phyloP scores from a whole-genome alignment of 1,140 invertebrate species.

The Drosophila hydei region DNA sequence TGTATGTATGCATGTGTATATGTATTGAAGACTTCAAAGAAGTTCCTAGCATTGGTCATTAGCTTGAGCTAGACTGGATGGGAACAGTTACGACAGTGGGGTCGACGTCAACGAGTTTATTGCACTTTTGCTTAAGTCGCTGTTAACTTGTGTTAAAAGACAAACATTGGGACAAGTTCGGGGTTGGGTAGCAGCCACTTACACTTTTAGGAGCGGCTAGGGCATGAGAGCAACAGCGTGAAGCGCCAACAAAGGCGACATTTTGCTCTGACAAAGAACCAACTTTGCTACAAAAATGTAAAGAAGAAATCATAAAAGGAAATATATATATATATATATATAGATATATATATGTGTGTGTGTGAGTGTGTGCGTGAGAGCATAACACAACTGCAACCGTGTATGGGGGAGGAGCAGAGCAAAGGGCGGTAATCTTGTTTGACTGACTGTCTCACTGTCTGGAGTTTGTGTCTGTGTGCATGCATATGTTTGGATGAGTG shows the following conservation, averaged over 20 bases:
- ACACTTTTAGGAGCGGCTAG: constrained; percentile 57
- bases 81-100: constrained; percentile 12
- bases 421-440: constrained; percentile 43
- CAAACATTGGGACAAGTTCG: constrained; percentile 56
- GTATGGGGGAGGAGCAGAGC: background rate
- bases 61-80: constrained; percentile 34
- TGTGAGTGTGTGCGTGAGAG: constrained; percentile 9
- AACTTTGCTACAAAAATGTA: constrained; percentile 48
- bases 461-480: constrained; percentile 20
- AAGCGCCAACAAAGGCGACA: constrained; percentile 54
- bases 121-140: constrained; percentile 68
- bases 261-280: constrained; percentile 59
- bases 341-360: background rate
- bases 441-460: constrained; percentile 61
- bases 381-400: constrained; percentile 22
- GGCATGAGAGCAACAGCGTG: constrained; percentile 29
- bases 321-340: constrained; percentile 14
- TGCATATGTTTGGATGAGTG: constrained; percentile 20
- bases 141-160: constrained; percentile 55
- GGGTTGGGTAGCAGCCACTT: constrained; percentile 52
- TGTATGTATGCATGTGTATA: constrained; percentile 1
- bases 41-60: constrained; percentile 60
- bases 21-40: constrained; percentile 57
- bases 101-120: constrained; percentile 64
- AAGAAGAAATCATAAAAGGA: constrained; percentile 48